Conservation (phyloP, 2,888 invertebrate genomes). For the Lepas anatifera region DNA sequence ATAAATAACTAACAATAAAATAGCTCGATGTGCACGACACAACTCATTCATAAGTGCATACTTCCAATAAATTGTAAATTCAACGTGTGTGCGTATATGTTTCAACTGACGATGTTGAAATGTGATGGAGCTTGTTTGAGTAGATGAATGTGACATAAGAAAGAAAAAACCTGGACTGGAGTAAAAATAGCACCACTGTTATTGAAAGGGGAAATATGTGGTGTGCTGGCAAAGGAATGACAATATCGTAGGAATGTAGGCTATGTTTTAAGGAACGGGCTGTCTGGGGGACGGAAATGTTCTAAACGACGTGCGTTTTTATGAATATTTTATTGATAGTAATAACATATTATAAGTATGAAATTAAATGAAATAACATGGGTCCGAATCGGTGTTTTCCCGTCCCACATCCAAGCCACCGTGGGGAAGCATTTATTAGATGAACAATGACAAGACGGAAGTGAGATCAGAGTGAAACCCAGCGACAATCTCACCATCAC, state of each 20-base stretch:
- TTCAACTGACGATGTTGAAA: background rate
- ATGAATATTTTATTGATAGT: background rate
- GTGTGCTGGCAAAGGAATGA: background rate
- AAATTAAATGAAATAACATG: background rate
- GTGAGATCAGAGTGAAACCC: too few species aligned
- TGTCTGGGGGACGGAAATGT: background rate
- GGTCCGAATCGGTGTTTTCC: too few species aligned
- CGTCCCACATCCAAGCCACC: too few species aligned
- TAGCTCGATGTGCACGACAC: background rate
- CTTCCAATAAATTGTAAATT: background rate
- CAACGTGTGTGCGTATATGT: background rate
- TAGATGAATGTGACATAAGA: background rate
- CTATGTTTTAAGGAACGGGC: too few species aligned
- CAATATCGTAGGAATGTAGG: background rate
- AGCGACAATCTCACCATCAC: too few species aligned
- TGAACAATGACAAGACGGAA: too few species aligned
- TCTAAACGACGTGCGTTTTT: background rate
- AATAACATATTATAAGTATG: background rate
- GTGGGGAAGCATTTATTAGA: background rate
- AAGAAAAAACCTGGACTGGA: background rate
- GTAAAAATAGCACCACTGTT: background rate
- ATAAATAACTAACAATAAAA: background rate
- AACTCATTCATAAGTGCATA: background rate
- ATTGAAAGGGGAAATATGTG: background rate
- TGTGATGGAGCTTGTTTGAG: background rate